Evolutionary conservation across 1,140 invertebrate genomes (phyloP), one percentile per base, ranked within the genome.

Genomic region (Paraescarpia echinospica): DNA sequence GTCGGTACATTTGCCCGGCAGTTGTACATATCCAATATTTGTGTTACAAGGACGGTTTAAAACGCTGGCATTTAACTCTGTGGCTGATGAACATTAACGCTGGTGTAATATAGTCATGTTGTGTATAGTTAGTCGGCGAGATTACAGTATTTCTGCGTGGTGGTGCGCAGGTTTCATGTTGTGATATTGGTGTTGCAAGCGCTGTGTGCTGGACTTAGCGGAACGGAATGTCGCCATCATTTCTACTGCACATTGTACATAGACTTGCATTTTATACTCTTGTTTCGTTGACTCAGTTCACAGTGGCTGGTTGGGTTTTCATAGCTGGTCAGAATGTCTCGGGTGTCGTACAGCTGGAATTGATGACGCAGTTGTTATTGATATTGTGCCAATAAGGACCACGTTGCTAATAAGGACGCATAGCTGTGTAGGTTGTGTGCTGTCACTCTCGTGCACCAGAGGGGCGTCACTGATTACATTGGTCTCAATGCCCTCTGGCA

Each of bases 191-290:
- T 27, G 59, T 77, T 18, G 59, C 59, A 77, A 77, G 59, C 22
- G 59, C 59, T 2, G 59, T 77, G 59, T 77, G 59, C 59, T 12
- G 4, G 59, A 77, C 41, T 41, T 41, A 41, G 12, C 2, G 27
- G 12, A 27, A 77, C 59, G 41, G 4, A 41, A 41, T 41, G 4
- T 77, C 27, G 41, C 4, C 22, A 18, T 77, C 59, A 77, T 77
- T 77, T 77, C 22, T 2, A n/a, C n/a, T n/a, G n/a, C n/a, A n/a
- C 22, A 77, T 18, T 77, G 59, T 77, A 77, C 59, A 77, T 77
- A 77, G 59, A 77, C 59, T 77, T 77, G 59, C 59, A 77, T 27
- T 77, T 77, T 77, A 77, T 77, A 77, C 59, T n/a, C n/a, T 77
- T 77, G 59, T 77, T 77, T 18, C 27, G 59, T 77, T 77, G 59